Percentiles rank a stretch among this genome's conserved stretches.
Evolutionary conservation across 1,140 invertebrate genomes (phyloP).

Genomic region (Drosophila mojavensis): DNA sequence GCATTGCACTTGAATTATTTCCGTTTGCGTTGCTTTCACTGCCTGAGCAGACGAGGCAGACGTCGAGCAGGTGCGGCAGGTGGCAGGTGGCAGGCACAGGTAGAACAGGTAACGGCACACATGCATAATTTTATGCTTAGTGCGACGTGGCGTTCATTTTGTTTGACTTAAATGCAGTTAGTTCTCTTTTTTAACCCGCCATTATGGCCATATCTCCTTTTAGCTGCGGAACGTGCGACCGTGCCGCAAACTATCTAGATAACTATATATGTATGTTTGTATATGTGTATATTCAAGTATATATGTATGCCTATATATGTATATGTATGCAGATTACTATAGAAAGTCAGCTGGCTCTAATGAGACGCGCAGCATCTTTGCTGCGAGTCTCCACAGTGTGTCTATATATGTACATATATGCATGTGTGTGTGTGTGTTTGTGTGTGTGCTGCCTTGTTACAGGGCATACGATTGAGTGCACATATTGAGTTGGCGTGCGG

Average conservation of each 20-base stretch:
- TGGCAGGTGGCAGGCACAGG: neutral
- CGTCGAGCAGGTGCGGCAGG: constrained; percentile 3
- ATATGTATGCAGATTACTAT: constrained; percentile 75
- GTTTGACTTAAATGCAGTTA: constrained; percentile 74
- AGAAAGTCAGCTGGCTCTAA: constrained; percentile 51
- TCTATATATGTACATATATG: neutral
- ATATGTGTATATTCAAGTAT: constrained; percentile 47
- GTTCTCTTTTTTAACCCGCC: constrained; percentile 33
- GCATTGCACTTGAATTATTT: constrained; percentile 81
- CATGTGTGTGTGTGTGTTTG: neutral
- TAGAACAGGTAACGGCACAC: constrained; percentile 14
- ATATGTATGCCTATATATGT: constrained; percentile 19
- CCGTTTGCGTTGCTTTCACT: constrained; percentile 54
- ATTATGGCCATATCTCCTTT: constrained; percentile 59
- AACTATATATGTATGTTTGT: too few relatives aligned
- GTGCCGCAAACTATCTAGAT: constrained; percentile 19
- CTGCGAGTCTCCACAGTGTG: constrained; percentile 1
- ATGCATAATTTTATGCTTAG: constrained; percentile 71
- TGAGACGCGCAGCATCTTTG: constrained; percentile 53
- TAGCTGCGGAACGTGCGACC: constrained; percentile 36
- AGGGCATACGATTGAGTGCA: constrained; percentile 49
- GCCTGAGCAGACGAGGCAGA: constrained; percentile 1
- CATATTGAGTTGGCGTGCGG: constrained; percentile 31
- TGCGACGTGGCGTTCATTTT: constrained; percentile 67
- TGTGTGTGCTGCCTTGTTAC: constrained; percentile 2